Percentiles rank a stretch among this genome's conserved stretches.
Conservation (phyloP, 2,113 vertebrate genomes). For the Scalopus aquaticus region DNA sequence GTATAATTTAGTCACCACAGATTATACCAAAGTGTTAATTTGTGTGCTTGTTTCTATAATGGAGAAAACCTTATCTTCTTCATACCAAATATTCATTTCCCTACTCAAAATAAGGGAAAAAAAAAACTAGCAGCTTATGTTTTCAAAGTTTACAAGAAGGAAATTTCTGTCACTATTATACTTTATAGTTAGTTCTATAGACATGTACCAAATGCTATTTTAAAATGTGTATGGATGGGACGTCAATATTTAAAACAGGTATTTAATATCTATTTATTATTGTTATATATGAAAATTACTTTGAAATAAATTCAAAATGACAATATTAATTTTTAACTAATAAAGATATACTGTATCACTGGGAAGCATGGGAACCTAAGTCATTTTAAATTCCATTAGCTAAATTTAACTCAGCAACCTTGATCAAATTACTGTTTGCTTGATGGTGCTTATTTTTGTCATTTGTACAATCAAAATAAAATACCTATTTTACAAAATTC, state of each 20-base stretch:
- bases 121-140: background rate
- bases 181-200: background rate
- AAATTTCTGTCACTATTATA: background rate
- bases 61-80: background rate
- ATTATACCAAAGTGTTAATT: constrained; percentile 26
- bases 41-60: constrained; percentile 17
- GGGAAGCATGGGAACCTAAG: background rate
- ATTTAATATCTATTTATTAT: background rate
- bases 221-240: background rate
- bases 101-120: background rate
- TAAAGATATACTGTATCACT: background rate
- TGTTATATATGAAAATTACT: background rate
- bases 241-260: background rate
- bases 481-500: constrained; percentile 22
- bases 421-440: background rate
- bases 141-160: background rate
- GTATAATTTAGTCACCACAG: background rate
- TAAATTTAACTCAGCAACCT: background rate
- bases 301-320: background rate
- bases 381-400: background rate
- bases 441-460: background rate
- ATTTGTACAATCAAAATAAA: constrained; percentile 48
- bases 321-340: background rate
- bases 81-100: background rate
- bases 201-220: background rate